Percentiles rank a stretch among this genome's conserved stretches.
These are phyloP conservation scores for Crotalus helleri DNA, from an alignment of 2,113 vertebrate species.

Conservation along the genomic window DNA sequence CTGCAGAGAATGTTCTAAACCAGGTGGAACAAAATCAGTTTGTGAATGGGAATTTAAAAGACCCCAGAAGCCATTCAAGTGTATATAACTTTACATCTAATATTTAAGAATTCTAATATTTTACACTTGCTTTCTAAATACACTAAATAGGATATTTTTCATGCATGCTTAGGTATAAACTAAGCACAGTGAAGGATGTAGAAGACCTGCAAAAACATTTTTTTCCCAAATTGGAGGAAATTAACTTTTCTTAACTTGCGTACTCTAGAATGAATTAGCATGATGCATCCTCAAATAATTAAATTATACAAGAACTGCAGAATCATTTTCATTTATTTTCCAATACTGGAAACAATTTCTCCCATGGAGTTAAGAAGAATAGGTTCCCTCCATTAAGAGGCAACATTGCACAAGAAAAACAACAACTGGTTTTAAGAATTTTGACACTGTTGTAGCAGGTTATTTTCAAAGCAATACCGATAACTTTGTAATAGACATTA, in stretches of 20 bases:
- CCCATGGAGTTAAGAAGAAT: background rate
- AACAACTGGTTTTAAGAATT: constrained; percentile 8
- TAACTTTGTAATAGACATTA: background rate
- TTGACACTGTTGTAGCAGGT: constrained; percentile 4
- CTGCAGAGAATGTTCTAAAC: constrained; percentile 49
- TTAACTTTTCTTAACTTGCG: background rate
- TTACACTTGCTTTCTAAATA: background rate
- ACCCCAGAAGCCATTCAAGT: background rate
- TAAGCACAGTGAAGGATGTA: background rate
- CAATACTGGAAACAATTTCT: background rate
- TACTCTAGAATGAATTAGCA: background rate
- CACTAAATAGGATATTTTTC: background rate
- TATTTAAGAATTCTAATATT: background rate
- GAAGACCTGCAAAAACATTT: background rate
- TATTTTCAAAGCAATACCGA: background rate
- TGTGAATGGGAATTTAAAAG: constrained; percentile 5
- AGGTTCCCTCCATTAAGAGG: background rate
- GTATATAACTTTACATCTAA: constrained; percentile 2
- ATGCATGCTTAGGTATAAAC: background rate
- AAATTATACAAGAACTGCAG: background rate
- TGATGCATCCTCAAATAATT: background rate
- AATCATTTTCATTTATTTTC: background rate
- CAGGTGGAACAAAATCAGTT: constrained; percentile 10
- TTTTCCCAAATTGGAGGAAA: background rate
- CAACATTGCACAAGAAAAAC: background rate